Conservation (phyloP, 1,140 invertebrate genomes). For the Drosophila rufa region DNA sequence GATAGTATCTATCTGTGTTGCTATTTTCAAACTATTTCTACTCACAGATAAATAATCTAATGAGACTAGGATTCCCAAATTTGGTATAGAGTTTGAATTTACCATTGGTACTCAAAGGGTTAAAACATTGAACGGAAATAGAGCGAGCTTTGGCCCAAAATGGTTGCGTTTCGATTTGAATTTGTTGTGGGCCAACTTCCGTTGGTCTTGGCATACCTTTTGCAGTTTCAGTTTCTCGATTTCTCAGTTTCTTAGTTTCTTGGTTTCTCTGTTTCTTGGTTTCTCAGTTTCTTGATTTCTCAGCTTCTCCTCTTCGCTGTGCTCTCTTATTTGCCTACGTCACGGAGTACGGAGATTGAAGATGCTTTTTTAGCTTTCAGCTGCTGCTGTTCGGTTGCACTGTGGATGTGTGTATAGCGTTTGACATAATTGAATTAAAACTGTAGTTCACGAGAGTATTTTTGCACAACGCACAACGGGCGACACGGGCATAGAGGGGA, state of each 20-base stretch:
- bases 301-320: constrained; percentile 1
- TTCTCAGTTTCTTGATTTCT: constrained; percentile 10
- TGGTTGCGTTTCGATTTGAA: constrained; percentile 33
- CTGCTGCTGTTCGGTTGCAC: constrained; percentile 31
- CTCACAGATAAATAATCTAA: too few relatives aligned
- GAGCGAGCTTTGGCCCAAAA: constrained; percentile 36
- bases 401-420: constrained; percentile 43
- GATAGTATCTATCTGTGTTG: too few relatives aligned
- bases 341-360: constrained; percentile 21
- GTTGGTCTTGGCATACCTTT: constrained; percentile 46
- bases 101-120: constrained; percentile 7
- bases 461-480: constrained; percentile 42
- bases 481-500: neutral
- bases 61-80: neutral
- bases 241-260: constrained; percentile 15
- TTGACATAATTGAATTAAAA: constrained; percentile 66
- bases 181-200: constrained; percentile 46
- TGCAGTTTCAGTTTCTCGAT: constrained; percentile 25
- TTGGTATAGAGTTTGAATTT: neutral
- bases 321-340: constrained; percentile 21
- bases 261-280: constrained; percentile 6
- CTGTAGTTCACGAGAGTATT: constrained; percentile 50
- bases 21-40: too few relatives aligned
- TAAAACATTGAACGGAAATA: constrained; percentile 32
- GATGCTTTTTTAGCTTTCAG: constrained; percentile 25